Base-by-base conservation (phyloP, 1,140 invertebrate species). In the Aphidius gifuensis region DNA sequence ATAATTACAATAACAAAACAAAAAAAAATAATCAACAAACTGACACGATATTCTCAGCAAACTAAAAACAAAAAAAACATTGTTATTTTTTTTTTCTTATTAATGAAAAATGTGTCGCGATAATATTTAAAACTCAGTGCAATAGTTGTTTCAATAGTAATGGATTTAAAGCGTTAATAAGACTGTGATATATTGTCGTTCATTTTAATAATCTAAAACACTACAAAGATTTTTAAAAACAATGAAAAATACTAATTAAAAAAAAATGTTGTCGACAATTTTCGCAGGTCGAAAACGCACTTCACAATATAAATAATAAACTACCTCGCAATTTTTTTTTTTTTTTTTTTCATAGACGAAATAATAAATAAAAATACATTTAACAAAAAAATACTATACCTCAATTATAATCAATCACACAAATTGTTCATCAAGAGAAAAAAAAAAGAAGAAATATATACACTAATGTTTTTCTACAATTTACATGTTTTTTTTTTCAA, bases 71-170 rank as follows among this genome's bases (percentile, higher is more conserved):
- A 51, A 51, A 69, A 67, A 69, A 73, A 64, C 70, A 66, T 66
- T 65, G 68, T 68, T 62, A 62, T 23, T 61, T 66, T 63, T 63
- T 68, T 59, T 72, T 68, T 70, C 64, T 70, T 68, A 57, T 66
- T 64, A 67, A 60, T 63, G 68, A 68, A 53, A 64, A 46, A 51
- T 56, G 49, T 55, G 50, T 45, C 60, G 62, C 44, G 50, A 56
- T 42, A 55, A n/a, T 61, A 55, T 65, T 63, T 69, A 57, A 66
- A 64, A 62, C 79, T 71, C 79, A 80, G 80, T 81, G 79, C 80
- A 81, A 80, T 80, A 81, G 78, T 79, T 79, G 68, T 77, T 73
- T 79, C 77, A 80, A 80, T 80, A 80, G 78, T 77, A 69, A 75
- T 64, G 68, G 70, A 68, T 68, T 64, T 40, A 62, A 68, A 65